Conservation (phyloP, 92 coral and sea anemone species). For the Umimayanthus chanpuru region DNA sequence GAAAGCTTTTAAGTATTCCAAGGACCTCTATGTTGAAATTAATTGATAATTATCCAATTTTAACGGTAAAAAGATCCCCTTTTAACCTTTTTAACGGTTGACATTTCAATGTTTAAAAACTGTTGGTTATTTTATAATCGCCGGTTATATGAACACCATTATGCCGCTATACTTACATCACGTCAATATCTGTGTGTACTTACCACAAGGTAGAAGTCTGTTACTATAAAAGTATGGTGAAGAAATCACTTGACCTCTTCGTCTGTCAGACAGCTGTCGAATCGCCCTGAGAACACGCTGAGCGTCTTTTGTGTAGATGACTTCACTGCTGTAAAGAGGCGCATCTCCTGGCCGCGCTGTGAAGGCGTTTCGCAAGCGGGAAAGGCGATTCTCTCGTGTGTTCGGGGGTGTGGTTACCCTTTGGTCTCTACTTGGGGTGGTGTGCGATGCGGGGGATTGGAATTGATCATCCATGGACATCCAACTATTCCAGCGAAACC, state of each 20-base stretch:
- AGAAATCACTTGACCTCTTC: not conserved
- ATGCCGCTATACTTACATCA: not conserved
- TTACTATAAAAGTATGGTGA: conserved; percentile 14
- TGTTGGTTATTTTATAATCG: too few relatives aligned
- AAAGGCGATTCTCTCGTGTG: not conserved
- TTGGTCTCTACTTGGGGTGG: not conserved
- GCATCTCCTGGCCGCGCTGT: not conserved
- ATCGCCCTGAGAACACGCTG: conserved; percentile 77
- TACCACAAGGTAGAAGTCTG: not conserved
- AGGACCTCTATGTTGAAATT: too few relatives aligned
- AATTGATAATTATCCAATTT: too few relatives aligned
- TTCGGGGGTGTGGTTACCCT: not conserved
- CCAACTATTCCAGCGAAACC: too few relatives aligned
- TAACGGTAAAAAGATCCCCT: too few relatives aligned
- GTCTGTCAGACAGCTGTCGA: conserved; percentile 45
- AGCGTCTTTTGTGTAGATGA: conserved; percentile 66
- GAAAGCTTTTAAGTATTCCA: too few relatives aligned
- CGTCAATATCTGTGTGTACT: not conserved
- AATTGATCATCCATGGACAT: conserved; percentile 6
- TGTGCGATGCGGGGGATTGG: not conserved
- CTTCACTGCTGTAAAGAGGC: conserved; percentile 39
- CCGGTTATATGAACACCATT: not conserved
- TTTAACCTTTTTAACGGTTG: too few relatives aligned
- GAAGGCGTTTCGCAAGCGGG: conserved; percentile 28
- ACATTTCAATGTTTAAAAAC: too few relatives aligned